phyloP scores from a whole-genome alignment of 2,113 vertebrate genomes.

The Thryonomys swinderianus region DNA sequence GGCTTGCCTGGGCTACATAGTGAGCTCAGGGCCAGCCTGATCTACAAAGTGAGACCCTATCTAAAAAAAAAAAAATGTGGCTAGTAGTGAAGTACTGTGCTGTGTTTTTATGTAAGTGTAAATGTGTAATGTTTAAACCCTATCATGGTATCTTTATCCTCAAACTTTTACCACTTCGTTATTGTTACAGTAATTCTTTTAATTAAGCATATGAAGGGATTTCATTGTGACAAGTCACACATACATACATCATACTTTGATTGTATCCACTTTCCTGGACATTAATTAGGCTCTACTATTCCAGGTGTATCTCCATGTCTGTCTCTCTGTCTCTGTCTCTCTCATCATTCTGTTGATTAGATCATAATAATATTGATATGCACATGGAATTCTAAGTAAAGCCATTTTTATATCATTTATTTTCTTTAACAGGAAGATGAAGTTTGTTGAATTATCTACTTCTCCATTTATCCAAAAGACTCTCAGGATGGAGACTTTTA shows the following conservation, averaged over 20 bases:
- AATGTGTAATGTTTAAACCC: background rate
- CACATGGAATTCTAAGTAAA: constrained; percentile 1
- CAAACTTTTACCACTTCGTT: background rate
- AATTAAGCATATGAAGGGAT: background rate
- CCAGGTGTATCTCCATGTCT: too few relatives aligned
- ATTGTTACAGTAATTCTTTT: background rate
- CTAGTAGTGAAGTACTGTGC: too few relatives aligned
- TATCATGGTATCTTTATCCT: background rate
- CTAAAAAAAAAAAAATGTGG: too few relatives aligned
- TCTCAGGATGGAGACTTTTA: constrained; percentile 47
- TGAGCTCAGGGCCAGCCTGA: too few relatives aligned
- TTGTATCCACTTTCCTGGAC: too few relatives aligned
- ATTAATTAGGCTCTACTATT: background rate
- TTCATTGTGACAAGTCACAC: background rate
- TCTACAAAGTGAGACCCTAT: too few relatives aligned
- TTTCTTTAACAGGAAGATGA: background rate
- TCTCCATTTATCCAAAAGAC: constrained; percentile 55
- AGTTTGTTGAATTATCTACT: constrained; percentile 45
- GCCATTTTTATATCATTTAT: background rate
- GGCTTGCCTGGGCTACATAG: too few relatives aligned
- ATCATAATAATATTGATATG: background rate
- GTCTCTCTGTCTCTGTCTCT: background rate
- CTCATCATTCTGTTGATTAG: background rate
- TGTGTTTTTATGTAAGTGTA: too few relatives aligned
- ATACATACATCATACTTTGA: background rate